These are phyloP conservation scores for Dasyurus viverrinus DNA, from an alignment of 2,113 vertebrate genomes.

Conservation along the genomic window DNA sequence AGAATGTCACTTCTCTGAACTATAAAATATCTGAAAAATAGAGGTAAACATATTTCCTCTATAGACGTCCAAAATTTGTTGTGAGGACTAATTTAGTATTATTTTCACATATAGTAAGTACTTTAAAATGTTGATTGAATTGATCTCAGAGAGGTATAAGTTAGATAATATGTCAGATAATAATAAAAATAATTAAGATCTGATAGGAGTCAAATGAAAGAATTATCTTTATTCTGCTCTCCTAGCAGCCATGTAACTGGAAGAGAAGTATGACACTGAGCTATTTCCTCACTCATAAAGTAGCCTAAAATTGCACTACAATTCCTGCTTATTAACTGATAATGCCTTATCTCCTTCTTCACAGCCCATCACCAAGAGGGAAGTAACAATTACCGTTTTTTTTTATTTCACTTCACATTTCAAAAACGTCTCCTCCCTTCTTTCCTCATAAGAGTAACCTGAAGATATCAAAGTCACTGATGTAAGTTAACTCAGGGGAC, in stretches of 20 bases:
- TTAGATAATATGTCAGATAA: no score
- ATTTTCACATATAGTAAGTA: not conserved
- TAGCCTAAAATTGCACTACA: not conserved
- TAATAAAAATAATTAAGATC: no score
- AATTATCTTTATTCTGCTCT: not conserved
- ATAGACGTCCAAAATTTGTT: not conserved
- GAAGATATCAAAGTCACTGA: no score
- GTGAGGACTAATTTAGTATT: not conserved
- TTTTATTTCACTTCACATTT: no score
- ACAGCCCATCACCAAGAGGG: no score
- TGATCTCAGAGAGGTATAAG: not conserved
- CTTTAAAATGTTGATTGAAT: no score
- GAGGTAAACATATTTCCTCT: not conserved
- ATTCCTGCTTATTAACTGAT: no score
- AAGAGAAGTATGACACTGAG: not conserved
- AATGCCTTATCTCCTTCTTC: no score
- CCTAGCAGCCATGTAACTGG: not conserved
- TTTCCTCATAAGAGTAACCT: no score
- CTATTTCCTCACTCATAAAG: not conserved
- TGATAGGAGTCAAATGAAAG: not conserved
- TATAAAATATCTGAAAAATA: not conserved
- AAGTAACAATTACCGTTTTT: no score
- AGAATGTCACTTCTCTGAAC: not conserved
- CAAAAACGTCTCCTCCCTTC: no score
- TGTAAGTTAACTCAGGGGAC: no score